A percentile compares a stretch with the other conserved stretches of the same genome.
Evolutionary conservation across 2,888 invertebrate genomes (phyloP).

Genomic region (Mythimna albipuncta): DNA sequence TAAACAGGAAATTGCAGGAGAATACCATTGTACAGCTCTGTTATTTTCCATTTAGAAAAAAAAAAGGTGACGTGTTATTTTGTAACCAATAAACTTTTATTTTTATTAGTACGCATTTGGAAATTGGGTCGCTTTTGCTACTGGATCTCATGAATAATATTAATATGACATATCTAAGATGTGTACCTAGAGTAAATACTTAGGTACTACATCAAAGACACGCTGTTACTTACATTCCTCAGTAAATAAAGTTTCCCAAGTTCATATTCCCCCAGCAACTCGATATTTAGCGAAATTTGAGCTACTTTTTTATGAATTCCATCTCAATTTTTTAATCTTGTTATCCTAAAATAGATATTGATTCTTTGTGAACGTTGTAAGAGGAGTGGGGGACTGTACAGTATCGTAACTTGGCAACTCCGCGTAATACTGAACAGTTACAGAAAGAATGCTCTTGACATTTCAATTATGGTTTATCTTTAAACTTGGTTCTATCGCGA

Average conservation of each 20-base stretch:
- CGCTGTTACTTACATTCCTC: neutral
- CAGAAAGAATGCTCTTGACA: slow-evolving; percentile 80
- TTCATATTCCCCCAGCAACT: slow-evolving; percentile 25
- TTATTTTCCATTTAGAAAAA: slow-evolving; percentile 54
- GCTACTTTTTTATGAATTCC: slow-evolving; percentile 35
- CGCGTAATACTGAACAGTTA: slow-evolving; percentile 56
- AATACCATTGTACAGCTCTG: slow-evolving; percentile 57
- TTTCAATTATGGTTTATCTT: slow-evolving; percentile 85
- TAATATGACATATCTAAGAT: neutral
- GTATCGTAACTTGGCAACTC: slow-evolving; percentile 52
- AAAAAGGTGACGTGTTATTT: slow-evolving; percentile 40
- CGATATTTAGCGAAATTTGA: slow-evolving; percentile 37
- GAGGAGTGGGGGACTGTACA: slow-evolving; percentile 19
- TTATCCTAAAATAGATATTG: slow-evolving; percentile 45
- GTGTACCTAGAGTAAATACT: neutral
- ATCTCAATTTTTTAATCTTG: slow-evolving; percentile 35
- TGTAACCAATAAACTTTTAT: slow-evolving; percentile 28
- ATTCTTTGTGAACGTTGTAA: slow-evolving; percentile 40
- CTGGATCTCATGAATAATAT: slow-evolving; percentile 12
- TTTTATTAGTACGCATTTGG: slow-evolving; percentile 7
- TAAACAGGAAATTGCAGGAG: slow-evolving; percentile 75
- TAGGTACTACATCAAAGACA: neutral
- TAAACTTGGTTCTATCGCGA: slow-evolving; percentile 71
- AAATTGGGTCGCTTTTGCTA: neutral
- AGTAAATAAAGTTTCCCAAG: slow-evolving; percentile 2